A percentile compares a stretch with the other conserved stretches of the same genome.
Evolutionary conservation across 1,140 invertebrate species (phyloP).

Genomic region (Trichonephila clavipes): DNA sequence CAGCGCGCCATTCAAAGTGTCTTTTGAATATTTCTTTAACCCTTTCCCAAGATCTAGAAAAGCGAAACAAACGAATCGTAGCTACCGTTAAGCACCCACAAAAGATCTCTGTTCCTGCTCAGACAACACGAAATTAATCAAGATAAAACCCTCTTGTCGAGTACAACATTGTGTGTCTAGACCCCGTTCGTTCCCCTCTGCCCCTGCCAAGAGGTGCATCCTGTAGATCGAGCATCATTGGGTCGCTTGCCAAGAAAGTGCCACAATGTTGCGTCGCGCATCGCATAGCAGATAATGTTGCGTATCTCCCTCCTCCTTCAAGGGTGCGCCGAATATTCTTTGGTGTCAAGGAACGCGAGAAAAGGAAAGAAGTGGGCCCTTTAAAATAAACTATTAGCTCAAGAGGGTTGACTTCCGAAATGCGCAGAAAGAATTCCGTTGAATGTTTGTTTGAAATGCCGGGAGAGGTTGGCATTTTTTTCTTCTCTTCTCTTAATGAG

Average conservation of each 20-base stretch:
- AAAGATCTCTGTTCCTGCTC: neutral
- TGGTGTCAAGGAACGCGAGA: constrained; percentile 22
- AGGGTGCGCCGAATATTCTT: neutral
- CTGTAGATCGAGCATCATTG: neutral
- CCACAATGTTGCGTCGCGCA: constrained; percentile 34
- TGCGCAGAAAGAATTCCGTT: neutral
- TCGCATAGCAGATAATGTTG: constrained; percentile 46
- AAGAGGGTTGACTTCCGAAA: neutral
- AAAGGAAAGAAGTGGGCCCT: neutral
- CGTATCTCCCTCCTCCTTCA: constrained; percentile 18
- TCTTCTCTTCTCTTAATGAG: too few relatives aligned
- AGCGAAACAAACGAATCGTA: neutral
- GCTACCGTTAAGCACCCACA: neutral
- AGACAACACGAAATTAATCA: constrained; percentile 12
- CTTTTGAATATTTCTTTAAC: neutral
- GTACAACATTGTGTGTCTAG: neutral
- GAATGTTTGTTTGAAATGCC: neutral
- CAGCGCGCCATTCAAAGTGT: neutral
- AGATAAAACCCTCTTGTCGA: neutral
- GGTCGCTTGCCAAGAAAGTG: constrained; percentile 1
- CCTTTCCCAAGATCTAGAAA: neutral
- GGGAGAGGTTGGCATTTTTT: too few relatives aligned
- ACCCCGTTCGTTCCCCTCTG: neutral
- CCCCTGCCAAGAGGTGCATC: neutral
- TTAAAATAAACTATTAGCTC: constrained; percentile 39